A percentile compares a stretch with the other conserved stretches of the same genome.
These are phyloP conservation scores for Digitonthophagus gazella DNA, from an alignment of 2,888 invertebrate species.

Conservation along the genomic window DNA sequence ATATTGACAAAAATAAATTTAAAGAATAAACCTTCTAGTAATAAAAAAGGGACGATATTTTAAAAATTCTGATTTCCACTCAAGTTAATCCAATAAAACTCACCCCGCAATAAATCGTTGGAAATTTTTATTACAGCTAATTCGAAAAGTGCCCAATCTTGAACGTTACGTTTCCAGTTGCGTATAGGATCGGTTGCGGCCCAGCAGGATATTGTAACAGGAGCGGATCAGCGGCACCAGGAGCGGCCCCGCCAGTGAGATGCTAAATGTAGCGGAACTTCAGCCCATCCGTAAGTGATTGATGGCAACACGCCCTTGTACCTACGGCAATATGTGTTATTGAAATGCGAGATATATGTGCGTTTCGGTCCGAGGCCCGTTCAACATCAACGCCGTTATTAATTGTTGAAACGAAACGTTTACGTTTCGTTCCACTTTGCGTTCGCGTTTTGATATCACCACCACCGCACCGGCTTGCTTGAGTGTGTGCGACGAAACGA, in stretches of 20 bases:
- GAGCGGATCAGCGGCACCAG: slow-evolving; percentile 26
- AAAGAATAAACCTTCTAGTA: no score
- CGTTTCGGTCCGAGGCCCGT: slow-evolving; percentile 8
- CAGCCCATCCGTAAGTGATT: slow-evolving; percentile 52
- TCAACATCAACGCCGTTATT: not conserved
- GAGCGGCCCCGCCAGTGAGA: slow-evolving; percentile 33
- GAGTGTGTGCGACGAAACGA: no score
- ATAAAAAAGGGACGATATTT: not conserved
- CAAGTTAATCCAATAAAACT: not conserved
- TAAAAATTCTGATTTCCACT: not conserved
- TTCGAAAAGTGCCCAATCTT: not conserved
- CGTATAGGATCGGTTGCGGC: not conserved
- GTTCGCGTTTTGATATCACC: not conserved
- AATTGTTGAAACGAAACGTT: not conserved
- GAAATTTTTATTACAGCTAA: not conserved
- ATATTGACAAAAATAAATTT: no score
- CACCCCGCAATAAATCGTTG: not conserved
- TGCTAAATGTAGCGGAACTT: slow-evolving; percentile 54
- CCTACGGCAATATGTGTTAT: slow-evolving; percentile 51
- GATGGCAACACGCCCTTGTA: slow-evolving; percentile 51
- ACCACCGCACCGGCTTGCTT: not conserved
- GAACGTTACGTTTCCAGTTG: not conserved
- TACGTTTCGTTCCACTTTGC: not conserved
- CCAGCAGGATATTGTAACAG: slow-evolving; percentile 32
- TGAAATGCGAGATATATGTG: slow-evolving; percentile 48